A percentile compares a stretch with the other conserved stretches of the same genome.
These are phyloP conservation scores for Vannuccia rotundouncinata DNA, from an alignment of 2,888 invertebrate genomes.

Conservation along the genomic window DNA sequence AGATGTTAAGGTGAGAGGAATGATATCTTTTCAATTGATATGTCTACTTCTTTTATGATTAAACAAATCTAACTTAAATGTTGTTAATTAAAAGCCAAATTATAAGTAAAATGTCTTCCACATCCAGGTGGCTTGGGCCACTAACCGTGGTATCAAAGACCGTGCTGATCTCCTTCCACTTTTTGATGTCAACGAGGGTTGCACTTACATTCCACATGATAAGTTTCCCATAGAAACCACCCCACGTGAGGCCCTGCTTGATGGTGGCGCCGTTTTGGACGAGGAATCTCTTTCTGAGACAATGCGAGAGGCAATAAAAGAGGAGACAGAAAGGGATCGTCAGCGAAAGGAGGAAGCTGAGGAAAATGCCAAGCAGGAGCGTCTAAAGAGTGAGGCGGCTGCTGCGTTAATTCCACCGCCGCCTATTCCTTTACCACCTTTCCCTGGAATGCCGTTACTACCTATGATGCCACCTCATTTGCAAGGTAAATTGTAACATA, in stretches of 20 bases:
- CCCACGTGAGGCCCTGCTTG: not conserved
- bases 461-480: too few relatives aligned
- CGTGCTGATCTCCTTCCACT: slow-evolving; percentile 84
- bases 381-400: not conserved
- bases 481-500: too few relatives aligned
- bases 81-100: not conserved
- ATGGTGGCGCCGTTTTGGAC: slow-evolving; percentile 28
- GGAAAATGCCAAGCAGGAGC: not conserved
- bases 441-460: too few relatives aligned
- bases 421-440: too few relatives aligned
- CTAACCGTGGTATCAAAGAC: slow-evolving; percentile 86
- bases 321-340: not conserved
- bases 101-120: slow-evolving; percentile 69
- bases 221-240: slow-evolving; percentile 60
- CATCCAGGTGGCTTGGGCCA: slow-evolving; percentile 93
- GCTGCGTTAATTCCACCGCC: not conserved
- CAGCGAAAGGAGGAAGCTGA: not conserved
- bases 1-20: not conserved
- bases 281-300: slow-evolving; percentile 27
- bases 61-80: not conserved
- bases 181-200: slow-evolving; percentile 91
- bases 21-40: not conserved
- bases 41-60: not conserved
- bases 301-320: not conserved
- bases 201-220: slow-evolving; percentile 83